Base-by-base conservation (phyloP, 1,140 invertebrate genomes). In the Ceratina japonica region DNA sequence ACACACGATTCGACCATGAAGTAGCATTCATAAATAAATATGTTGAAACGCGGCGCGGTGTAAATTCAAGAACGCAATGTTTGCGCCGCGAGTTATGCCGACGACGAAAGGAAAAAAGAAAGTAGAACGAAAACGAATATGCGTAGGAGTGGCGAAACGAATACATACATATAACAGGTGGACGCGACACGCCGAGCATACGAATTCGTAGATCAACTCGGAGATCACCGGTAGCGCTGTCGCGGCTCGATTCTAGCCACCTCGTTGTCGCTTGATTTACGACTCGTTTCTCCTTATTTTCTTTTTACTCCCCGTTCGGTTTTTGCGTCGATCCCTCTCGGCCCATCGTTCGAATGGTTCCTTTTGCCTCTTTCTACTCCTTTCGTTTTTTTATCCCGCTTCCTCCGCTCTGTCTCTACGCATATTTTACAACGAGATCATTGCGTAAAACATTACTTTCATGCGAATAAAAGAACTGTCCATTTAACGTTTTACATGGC, bases 191-290 rank as follows among this genome's bases (percentile, higher is more conserved):
- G 12, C 16, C 37, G 37, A 44, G 37, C 0, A 16, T 18, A 18
- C 10, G 12, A 49, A 59, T 13, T 56, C 27, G 52, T 27, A 15
- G 20, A 71, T 72, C 58, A 18, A 62, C 44, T 87, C 59, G 87
- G 89, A 89, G 80, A 80, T 79, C 52, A 81, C 80, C 69, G 27
- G 68, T 74, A 65, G 18, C 52, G 15, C 8, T 22, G 13, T 52
- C 1, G 49, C 4, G 1, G 27, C n/a, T 62, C 58, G 44, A 77
- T 27, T 27, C 49, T 58, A 44, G 27, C 75, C 61, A 74, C 75
- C 87, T 90, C 87, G 87, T 91, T 90, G 86, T 80, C 77, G 82
- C 81, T 85, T 91, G 90, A 91, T 91, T 91, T 90, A 91, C 86
- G 86, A 62, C 68, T 79, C 62, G 27, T 16, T 87, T 74, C 72